phyloP scores from a whole-genome alignment of 2,797 vertebrate genomes.

The Tiaroga cobitis region DNA sequence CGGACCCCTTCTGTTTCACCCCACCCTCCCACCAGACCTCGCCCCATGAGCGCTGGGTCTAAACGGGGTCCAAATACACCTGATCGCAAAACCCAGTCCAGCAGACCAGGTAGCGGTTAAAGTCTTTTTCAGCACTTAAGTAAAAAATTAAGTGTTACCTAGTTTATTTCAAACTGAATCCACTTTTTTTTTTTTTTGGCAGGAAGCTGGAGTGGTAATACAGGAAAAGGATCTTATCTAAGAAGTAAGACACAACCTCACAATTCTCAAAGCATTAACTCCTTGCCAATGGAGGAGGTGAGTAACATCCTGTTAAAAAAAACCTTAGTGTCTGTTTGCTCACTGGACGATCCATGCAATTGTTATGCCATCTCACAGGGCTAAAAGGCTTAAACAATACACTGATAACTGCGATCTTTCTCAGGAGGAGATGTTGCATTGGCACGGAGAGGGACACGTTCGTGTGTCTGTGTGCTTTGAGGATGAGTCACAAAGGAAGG shows the following conservation, averaged over 20 bases:
- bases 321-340: not conserved
- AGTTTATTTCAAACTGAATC: not conserved
- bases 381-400: not conserved
- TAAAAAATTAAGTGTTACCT: too few relatives aligned
- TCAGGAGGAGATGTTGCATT: constrained; percentile 74
- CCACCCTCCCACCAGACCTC: constrained; percentile 54
- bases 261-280: not conserved
- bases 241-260: constrained; percentile 17
- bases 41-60: constrained; percentile 57
- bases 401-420: not conserved
- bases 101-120: constrained; percentile 50
- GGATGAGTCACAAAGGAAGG: constrained; percentile 71
- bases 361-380: not conserved
- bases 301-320: constrained; percentile 19
- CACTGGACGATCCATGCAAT: not conserved
- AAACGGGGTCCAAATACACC: constrained; percentile 30
- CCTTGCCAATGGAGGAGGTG: constrained; percentile 67
- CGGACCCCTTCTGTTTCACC: not conserved
- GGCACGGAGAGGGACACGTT: constrained; percentile 64
- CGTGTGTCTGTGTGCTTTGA: constrained; percentile 63
- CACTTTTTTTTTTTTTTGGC: not conserved
- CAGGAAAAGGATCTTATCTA: not conserved
- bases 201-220: constrained; percentile 54
- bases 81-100: not conserved
- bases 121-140: not conserved